Percentiles rank a stretch among this genome's conserved stretches.
phyloP scores from a whole-genome alignment of 2,888 invertebrate genomes.

The Heliconius erato region DNA sequence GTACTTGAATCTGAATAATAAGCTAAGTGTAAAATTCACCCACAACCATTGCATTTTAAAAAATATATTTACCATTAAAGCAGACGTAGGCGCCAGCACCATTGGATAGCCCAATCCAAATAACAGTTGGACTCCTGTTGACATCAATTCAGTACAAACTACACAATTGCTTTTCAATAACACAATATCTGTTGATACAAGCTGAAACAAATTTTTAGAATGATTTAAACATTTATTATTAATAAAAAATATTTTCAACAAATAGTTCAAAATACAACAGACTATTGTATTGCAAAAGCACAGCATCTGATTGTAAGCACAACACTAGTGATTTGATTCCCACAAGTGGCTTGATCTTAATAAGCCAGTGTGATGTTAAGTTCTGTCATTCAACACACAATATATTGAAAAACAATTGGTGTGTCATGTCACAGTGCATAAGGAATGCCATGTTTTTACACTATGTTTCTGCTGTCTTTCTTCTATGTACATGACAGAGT shows the following conservation, averaged over 20 bases:
- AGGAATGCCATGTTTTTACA: not conserved
- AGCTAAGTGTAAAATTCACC: not conserved
- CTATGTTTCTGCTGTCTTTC: not conserved
- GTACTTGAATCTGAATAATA: too few relatives aligned
- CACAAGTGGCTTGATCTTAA: not conserved
- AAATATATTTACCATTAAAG: constrained; percentile 83
- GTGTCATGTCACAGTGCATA: not conserved
- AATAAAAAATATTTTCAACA: not conserved
- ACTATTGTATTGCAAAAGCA: not conserved
- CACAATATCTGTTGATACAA: constrained; percentile 85
- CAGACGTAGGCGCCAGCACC: constrained; percentile 85
- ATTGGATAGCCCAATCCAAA: constrained; percentile 87
- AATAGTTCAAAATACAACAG: not conserved
- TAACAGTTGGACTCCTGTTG: constrained; percentile 83
- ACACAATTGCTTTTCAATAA: constrained; percentile 87
- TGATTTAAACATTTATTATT: not conserved
- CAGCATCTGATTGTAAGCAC: not conserved
- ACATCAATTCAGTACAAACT: constrained; percentile 87
- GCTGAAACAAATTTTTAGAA: constrained; percentile 67
- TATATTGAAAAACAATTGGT: not conserved
- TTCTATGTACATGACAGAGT: not conserved
- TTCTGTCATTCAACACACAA: not conserved
- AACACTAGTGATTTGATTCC: not conserved
- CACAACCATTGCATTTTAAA: not conserved
- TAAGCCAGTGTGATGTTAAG: not conserved